Percentiles rank a stretch among this genome's conserved stretches.
These are phyloP conservation scores for Ascidia mentula DNA, from an alignment of 23 tunicate genomes.

Conservation along the genomic window DNA sequence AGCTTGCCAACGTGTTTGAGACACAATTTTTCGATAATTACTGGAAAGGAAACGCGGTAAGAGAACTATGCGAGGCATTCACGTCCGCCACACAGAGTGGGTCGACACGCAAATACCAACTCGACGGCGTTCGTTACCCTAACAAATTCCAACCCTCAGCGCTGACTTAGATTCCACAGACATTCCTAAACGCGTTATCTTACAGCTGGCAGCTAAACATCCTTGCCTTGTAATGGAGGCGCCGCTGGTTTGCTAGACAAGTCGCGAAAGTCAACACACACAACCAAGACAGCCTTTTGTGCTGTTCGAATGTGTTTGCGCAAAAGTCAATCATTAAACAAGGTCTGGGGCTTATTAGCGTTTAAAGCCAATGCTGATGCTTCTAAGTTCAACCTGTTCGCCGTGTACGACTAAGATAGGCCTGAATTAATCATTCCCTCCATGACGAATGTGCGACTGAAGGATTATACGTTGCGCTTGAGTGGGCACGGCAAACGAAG, in stretches of 20 bases:
- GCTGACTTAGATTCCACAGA: not conserved
- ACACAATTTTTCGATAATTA: too few species aligned
- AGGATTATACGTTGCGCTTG: not conserved
- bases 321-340: not conserved
- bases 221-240: not conserved
- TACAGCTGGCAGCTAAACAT: not conserved
- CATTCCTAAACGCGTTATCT: too few species aligned
- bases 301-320: not conserved
- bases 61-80: too few species aligned
- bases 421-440: not conserved
- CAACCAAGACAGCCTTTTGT: not conserved
- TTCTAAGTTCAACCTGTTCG: not conserved
- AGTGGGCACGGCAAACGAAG: not conserved
- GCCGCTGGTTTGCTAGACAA: too few species aligned
- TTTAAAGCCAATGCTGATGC: not conserved
- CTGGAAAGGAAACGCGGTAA: too few species aligned
- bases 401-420: not conserved
- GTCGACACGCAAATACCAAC: too few species aligned
- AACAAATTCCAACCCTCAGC: too few species aligned
- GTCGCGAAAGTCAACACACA: constrained; percentile 12
- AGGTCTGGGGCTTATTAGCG: not conserved
- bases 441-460: too few species aligned
- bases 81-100: too few species aligned
- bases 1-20: too few species aligned
- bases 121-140: too few species aligned